These are phyloP conservation scores for Varroa destructor DNA, from an alignment of 1,140 invertebrate species.

Conservation along the genomic window DNA sequence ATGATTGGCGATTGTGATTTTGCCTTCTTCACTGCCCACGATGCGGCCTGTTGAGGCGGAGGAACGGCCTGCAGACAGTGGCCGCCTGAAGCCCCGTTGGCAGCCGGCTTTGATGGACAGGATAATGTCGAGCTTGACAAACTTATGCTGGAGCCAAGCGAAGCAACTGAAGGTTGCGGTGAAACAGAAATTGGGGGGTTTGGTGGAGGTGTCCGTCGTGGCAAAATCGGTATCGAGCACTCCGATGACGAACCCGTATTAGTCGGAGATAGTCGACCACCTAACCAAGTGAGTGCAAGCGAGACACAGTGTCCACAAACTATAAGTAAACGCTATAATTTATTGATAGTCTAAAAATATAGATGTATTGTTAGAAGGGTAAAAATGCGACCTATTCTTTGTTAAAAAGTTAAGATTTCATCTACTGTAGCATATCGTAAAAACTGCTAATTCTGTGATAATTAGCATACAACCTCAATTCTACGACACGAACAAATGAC, in stretches of 20 bases:
- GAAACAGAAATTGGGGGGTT: conserved; percentile 11
- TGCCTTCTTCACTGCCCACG: conserved; percentile 44
- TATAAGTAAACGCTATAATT: too few species aligned
- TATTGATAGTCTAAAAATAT: too few species aligned
- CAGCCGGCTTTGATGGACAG: neutral
- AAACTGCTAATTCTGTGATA: too few species aligned
- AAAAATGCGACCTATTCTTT: too few species aligned
- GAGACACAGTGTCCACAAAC: too few species aligned
- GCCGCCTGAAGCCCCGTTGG: too few species aligned
- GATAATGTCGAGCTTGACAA: conserved; percentile 10
- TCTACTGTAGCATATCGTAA: too few species aligned
- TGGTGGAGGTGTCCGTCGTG: conserved; percentile 19
- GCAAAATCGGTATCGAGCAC: conserved; percentile 1
- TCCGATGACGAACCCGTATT: conserved; percentile 16
- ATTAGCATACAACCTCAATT: too few species aligned
- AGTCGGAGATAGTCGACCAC: conserved; percentile 23
- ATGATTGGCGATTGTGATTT: conserved; percentile 56
- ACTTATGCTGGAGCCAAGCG: neutral
- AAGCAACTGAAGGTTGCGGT: conserved; percentile 6
- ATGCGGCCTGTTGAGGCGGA: conserved; percentile 11
- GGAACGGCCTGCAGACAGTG: too few species aligned
- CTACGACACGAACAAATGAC: too few species aligned
- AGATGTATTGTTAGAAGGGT: too few species aligned
- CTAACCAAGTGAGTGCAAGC: neutral
- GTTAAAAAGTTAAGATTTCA: too few species aligned